A percentile compares a stretch with the other conserved stretches of the same genome.
These are phyloP conservation scores for Danaus melanippus DNA, from an alignment of 1,140 invertebrate species.

Conservation along the genomic window DNA sequence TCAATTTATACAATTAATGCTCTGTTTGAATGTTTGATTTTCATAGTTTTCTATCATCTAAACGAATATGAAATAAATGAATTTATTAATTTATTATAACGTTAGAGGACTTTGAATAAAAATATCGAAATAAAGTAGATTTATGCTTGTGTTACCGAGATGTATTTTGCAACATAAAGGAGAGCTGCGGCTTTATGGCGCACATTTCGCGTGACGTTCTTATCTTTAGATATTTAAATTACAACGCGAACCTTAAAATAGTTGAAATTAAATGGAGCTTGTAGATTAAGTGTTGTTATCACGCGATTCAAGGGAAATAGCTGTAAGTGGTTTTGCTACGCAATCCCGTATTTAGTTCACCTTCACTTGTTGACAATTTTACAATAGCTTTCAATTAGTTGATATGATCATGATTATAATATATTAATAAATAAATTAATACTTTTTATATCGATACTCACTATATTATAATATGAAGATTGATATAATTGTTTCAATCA, in stretches of 20 bases:
- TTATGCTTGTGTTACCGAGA: constrained; percentile 13
- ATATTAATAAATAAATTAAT: too few relatives aligned
- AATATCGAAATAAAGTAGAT: neutral
- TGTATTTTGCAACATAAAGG: constrained; percentile 48
- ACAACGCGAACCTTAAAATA: constrained; percentile 66
- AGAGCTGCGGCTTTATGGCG: constrained; percentile 28
- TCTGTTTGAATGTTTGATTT: too few relatives aligned
- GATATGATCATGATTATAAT: too few relatives aligned
- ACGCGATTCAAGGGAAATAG: constrained; percentile 64
- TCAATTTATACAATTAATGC: constrained; percentile 1
- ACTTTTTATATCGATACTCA: too few relatives aligned
- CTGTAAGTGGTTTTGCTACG: constrained; percentile 55
- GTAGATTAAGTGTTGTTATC: constrained; percentile 70
- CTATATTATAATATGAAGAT: too few relatives aligned
- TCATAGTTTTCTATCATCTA: too few relatives aligned
- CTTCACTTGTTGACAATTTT: constrained; percentile 36
- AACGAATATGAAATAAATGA: too few relatives aligned
- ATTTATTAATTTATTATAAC: too few relatives aligned
- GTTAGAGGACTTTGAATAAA: too few relatives aligned
- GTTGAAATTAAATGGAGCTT: constrained; percentile 70
- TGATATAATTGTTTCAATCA: too few relatives aligned
- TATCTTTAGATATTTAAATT: constrained; percentile 71
- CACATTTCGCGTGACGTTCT: constrained; percentile 58
- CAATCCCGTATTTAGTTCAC: constrained; percentile 49
- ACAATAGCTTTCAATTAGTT: constrained; percentile 10